Percentiles rank a stretch among this genome's conserved stretches.
Conservation (phyloP, 1,140 invertebrate species). For the Pachypeltis micranthus region DNA sequence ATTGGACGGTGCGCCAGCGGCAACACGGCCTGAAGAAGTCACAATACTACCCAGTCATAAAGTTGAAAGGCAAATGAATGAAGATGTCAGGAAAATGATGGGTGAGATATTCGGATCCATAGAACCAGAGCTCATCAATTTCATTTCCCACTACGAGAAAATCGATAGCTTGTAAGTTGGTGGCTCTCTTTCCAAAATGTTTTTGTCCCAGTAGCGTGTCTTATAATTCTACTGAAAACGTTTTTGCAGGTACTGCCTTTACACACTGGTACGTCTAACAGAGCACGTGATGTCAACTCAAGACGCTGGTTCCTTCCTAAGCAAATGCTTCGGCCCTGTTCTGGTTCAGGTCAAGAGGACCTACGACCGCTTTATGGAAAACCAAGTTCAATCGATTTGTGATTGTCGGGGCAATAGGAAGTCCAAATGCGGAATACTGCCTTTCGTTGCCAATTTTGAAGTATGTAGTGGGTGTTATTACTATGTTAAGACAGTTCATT, state of each 20-base stretch:
- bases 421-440: slow-evolving; percentile 81
- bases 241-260: slow-evolving; percentile 73
- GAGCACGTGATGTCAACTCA: slow-evolving; percentile 83
- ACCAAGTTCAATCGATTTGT: slow-evolving; percentile 69
- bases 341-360: slow-evolving; percentile 88
- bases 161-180: slow-evolving; percentile 72
- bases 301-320: slow-evolving; percentile 82
- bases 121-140: slow-evolving; percentile 72
- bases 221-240: no score
- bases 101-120: slow-evolving; percentile 71
- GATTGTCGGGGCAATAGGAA: slow-evolving; percentile 59
- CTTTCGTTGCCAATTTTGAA: slow-evolving; percentile 84
- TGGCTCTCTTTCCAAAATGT: slow-evolving; percentile 15
- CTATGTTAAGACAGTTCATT: no score
- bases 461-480: no score
- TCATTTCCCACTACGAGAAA: slow-evolving; percentile 74
- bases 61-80: slow-evolving; percentile 56
- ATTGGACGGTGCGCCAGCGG: slow-evolving; percentile 32
- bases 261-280: slow-evolving; percentile 75
- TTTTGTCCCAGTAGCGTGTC: no score
- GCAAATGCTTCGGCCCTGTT: slow-evolving; percentile 76
- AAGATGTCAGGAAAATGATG: slow-evolving; percentile 76
- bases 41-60: slow-evolving; percentile 42
- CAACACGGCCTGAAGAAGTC: slow-evolving; percentile 28
- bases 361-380: slow-evolving; percentile 86